Evolutionary conservation across 2,888 invertebrate genomes (phyloP), one percentile per base, ranked within the genome.

Genomic region (Podabrus alpinus): DNA sequence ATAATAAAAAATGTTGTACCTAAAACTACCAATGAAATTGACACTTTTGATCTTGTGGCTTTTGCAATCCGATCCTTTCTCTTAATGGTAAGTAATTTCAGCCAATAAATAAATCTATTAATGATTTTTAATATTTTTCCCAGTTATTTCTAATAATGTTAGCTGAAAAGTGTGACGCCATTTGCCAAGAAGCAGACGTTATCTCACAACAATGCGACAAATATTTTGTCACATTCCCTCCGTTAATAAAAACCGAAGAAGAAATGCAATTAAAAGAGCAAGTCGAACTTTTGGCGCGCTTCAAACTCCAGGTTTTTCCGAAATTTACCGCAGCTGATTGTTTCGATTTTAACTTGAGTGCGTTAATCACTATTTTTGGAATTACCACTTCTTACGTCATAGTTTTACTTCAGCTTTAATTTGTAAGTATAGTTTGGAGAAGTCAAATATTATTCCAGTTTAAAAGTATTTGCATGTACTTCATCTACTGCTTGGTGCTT

Each of bases 311-410:
- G 0, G 45, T 45, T n/a, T n/a, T 7, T 45, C 45, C 45, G 2
- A 45, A 45, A 45, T 79, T 79, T 69, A 73, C 75, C 9, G 78
- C 79, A 9, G 78, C 71, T 3, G 79, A 77, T 15, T 79, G 78
- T 72, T 79, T 78, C 60, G 62, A 66, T 11, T 59, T 79, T 10
- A 76, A 78, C 61, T 69, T 73, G 64, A 68, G 76, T 9, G 73
- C 69, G 72, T 25, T 78, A 11, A 73, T 77, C 24, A 74, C 76
- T 7, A 66, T 78, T 9, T 66, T 77, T 68, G 76, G 77, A 15
- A 72, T 76, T 17, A 68, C 76, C n/a, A 72, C 77, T 5, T 78
- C 78, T 0, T 79, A 78, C 68, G 67, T 79, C 59, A 77, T 79
- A 71, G 76, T 78, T 66, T 17, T 78, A 10, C 75, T 77, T 64